Base-by-base conservation (phyloP, 2,113 vertebrate genomes). In the Plotosus lineatus region DNA sequence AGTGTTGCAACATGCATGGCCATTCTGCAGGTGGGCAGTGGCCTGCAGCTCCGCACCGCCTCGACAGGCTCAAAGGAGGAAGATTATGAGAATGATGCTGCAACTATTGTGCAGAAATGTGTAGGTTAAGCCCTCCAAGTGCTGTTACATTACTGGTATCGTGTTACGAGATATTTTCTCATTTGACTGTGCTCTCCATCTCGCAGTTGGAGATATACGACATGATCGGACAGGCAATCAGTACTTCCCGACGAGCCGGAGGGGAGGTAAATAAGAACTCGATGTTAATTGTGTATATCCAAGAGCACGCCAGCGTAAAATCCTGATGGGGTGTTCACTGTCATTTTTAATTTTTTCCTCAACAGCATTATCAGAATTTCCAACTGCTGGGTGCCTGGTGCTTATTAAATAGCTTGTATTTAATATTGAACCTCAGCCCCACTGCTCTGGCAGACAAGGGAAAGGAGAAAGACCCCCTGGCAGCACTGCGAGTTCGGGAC, bases 91-190 rank as follows among this genome's bases (percentile, higher is more conserved):
- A 98, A 97, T 0, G 98, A 99, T 9, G 98, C 97, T 17, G 97
- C 97, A 89, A 98, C 97, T 31, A 99, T 99, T 78, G 98, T 99
- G 72, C 97, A 99, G 92, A 99, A 99, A 96, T 99, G 98, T 90
- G 97, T 99, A 92, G 92, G 97, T 95, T 44, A 51, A 75, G 0
- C 26, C 23, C 10, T 73, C 9, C 36, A 12, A 36, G 53, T 44
- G 14, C 33, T 23, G 11, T 15, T 10, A 46, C 11, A 31, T 21
- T 50, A n/a, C 17, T 71, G 71, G 12, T n/a, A 31, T 38, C 2
- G 17, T 42, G 3, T 55, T 33, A 19, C 31, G 21, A 6, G 3
- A 46, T n/a, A 5, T 46, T 31, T 75, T 53, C 38, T 68, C n/a
- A 73, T 33, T 19, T 10, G 53, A n/a, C 40, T 71, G 2, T 68